Base-by-base conservation (phyloP, 2,113 vertebrate species). In the Eleginops maclovinus region DNA sequence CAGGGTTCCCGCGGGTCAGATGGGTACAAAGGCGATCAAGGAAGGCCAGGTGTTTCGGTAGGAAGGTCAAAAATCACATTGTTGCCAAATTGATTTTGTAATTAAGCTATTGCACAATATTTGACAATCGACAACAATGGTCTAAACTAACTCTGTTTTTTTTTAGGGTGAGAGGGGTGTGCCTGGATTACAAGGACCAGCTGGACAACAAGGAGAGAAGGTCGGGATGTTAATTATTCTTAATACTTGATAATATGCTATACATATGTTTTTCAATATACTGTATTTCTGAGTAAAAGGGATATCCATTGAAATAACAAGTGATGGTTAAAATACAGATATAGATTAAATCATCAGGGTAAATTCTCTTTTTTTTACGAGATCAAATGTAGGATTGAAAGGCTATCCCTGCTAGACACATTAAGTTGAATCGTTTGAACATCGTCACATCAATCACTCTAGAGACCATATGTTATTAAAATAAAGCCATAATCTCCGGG, bases 11-110 rank as follows among this genome's bases (percentile, higher is more conserved):
- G 90, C 86, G 98, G 98, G 22, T 82, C 93, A 24, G 91, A 92
- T 55, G 98, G 98, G 53, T 88, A 95, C 86, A 97, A 97, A 88
- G 98, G 98, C 83, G 96, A 97, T 56, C 94, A 94, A 55, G 98
- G 97, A 75, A 93, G 91, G 55, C 89, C 94, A 78, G 98, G 97
- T 44, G 78, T 90, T 86, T 93, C 90, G 96, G 97, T 99, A 97
- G 92, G 93, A 89, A 85, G 72, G 72, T 73, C 60, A 69, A 81
- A 83, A 80, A 91, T 73, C 43, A 36, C 28, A 49, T 61, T 77
- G 59, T 66, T 56, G 24, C 19, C 40, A 22, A 36, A 14, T 21
- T 2, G 0, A 9, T 76, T 41, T 55, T 7, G 58, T 47, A 53
- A 14, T 56, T 2, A 16, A 54, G 43, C 3, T n/a, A 14, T 17